phyloP scores from a whole-genome alignment of 1,140 invertebrate species.

The Diabrotica virgifera region DNA sequence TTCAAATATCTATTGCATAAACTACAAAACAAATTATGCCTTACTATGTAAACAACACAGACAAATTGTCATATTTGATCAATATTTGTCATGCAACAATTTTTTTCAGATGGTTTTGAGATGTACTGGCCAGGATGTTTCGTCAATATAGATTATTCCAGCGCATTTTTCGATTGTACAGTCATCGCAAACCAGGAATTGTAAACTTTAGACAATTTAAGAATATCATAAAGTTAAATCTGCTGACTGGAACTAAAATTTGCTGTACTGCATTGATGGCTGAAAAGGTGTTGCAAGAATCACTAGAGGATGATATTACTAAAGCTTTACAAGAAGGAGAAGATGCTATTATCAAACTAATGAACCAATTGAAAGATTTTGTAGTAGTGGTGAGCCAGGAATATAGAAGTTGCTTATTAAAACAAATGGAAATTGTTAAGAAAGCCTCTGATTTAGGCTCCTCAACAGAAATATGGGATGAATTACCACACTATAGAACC shows the following conservation, averaged over 20 bases:
- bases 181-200: neutral
- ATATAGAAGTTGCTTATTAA: slow-evolving; percentile 37
- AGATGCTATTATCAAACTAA: slow-evolving; percentile 34
- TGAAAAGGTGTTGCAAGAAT: slow-evolving; percentile 13
- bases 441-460: slow-evolving; percentile 29
- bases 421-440: slow-evolving; percentile 42
- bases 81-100: neutral
- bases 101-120: neutral
- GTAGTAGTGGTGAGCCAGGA: slow-evolving; percentile 37
- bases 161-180: neutral
- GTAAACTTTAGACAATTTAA: neutral
- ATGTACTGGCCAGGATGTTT: neutral
- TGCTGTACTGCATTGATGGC: neutral
- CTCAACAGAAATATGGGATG: slow-evolving; percentile 37
- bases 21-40: too few species aligned
- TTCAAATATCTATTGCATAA: too few species aligned
- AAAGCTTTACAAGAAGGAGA: slow-evolving; percentile 36
- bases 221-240: neutral
- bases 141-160: slow-evolving; percentile 2
- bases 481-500: slow-evolving; percentile 38
- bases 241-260: slow-evolving; percentile 6
- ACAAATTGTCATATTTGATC: neutral
- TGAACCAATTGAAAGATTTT: slow-evolving; percentile 34
- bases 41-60: too few species aligned
- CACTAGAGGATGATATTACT: slow-evolving; percentile 30